Percentiles rank a stretch among this genome's conserved stretches.
Conservation (phyloP, 2,888 invertebrate species). For the Cosmia pyralina region DNA sequence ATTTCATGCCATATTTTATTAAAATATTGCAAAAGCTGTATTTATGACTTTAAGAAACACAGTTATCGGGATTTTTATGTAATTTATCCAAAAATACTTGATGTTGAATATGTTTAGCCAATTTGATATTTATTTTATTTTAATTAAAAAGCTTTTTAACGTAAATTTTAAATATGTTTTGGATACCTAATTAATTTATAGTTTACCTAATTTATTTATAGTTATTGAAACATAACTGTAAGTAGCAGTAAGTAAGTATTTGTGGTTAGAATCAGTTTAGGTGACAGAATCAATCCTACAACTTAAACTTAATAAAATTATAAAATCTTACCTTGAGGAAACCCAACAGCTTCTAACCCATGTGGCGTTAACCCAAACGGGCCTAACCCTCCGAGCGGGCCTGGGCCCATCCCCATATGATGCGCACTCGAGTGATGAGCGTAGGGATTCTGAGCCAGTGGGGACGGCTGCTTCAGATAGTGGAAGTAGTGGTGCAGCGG, state of each 20-base stretch:
- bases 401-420: constrained; percentile 90
- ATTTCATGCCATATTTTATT: not conserved
- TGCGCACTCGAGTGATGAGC: constrained; percentile 87
- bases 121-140: not conserved
- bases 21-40: not conserved
- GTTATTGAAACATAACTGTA: not conserved
- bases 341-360: constrained; percentile 88
- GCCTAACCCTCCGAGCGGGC: constrained; percentile 86
- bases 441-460: constrained; percentile 87
- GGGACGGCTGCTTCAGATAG: constrained; percentile 90
- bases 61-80: not conserved
- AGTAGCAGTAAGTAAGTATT: not conserved
- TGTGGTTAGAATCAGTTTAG: not conserved
- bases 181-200: not conserved
- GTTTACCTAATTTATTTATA: not conserved
- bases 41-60: not conserved
- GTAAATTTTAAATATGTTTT: not conserved
- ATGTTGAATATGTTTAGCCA: not conserved
- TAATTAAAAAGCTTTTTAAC: constrained; percentile 1
- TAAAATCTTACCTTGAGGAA: constrained; percentile 85
- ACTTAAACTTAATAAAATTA: not conserved
- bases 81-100: not conserved
- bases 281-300: not conserved
- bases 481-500: constrained; percentile 90
- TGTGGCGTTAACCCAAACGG: constrained; percentile 88